Evolutionary conservation across 1,140 invertebrate genomes (phyloP).

Genomic region (Amyelois transitella): DNA sequence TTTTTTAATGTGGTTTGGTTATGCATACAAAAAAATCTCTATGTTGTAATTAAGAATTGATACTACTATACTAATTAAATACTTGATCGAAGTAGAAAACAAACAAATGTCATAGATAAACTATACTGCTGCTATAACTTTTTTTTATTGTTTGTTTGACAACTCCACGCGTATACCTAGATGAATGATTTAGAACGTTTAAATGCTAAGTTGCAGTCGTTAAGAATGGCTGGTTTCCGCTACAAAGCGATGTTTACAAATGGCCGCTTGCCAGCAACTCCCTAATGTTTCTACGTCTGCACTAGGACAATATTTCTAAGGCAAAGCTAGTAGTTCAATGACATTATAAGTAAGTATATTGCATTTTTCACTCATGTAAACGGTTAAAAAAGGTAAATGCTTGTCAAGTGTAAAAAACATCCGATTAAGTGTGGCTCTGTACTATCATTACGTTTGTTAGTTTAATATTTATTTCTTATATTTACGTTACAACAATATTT

Average conservation of each 20-base stretch:
- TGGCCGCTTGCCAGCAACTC: slow-evolving; percentile 37
- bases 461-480: no score
- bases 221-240: not conserved
- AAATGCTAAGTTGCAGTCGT: not conserved
- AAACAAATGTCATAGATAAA: no score
- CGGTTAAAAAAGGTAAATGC: not conserved
- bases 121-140: no score
- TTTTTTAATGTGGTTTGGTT: not conserved
- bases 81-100: no score
- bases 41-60: not conserved
- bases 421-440: no score
- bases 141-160: not conserved
- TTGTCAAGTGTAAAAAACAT: no score
- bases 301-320: not conserved
- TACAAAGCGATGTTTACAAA: slow-evolving; percentile 33
- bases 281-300: slow-evolving; percentile 20
- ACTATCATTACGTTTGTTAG: no score
- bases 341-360: not conserved
- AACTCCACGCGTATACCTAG: not conserved
- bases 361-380: not conserved
- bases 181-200: not conserved
- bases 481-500: no score
- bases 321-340: not conserved
- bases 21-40: not conserved
- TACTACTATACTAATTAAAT: no score